phyloP scores from a whole-genome alignment of 2,113 vertebrate genomes.

The Sturnus vulgaris region DNA sequence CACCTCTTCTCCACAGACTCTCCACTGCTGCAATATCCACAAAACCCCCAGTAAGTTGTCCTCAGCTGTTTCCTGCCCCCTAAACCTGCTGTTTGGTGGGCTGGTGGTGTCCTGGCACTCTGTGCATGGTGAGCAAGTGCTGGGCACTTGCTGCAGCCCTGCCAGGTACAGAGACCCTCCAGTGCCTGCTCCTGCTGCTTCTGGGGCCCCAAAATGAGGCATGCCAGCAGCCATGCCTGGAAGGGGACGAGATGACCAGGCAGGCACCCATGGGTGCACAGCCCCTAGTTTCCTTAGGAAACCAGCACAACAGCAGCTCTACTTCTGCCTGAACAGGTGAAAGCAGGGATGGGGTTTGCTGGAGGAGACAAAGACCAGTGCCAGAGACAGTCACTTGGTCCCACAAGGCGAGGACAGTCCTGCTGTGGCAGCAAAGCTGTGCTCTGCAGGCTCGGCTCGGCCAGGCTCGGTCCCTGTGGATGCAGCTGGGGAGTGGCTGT shows the following conservation, averaged over 20 bases:
- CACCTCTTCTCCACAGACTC: not conserved
- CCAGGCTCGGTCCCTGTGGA: rapidly evolving
- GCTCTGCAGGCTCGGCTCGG: not conserved
- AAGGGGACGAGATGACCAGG: not conserved
- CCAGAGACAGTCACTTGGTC: not conserved
- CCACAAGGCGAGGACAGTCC: not conserved
- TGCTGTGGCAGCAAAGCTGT: not conserved
- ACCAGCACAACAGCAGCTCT: not conserved
- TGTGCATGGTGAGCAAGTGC: rapidly evolving
- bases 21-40: not conserved
- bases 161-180: not conserved
- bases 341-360: not conserved
- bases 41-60: not conserved
- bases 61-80: not conserved
- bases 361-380: not conserved
- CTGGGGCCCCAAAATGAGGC: not conserved
- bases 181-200: not conserved
- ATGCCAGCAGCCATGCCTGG: not conserved
- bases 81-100: not conserved
- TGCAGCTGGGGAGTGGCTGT: not conserved
- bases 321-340: not conserved
- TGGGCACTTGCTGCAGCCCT: not conserved
- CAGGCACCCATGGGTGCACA: not conserved
- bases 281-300: not conserved
- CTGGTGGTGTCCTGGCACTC: rapidly evolving